Evolutionary conservation across 2,797 vertebrate genomes (phyloP).

Genomic region (Gymnopithys bicolor): DNA sequence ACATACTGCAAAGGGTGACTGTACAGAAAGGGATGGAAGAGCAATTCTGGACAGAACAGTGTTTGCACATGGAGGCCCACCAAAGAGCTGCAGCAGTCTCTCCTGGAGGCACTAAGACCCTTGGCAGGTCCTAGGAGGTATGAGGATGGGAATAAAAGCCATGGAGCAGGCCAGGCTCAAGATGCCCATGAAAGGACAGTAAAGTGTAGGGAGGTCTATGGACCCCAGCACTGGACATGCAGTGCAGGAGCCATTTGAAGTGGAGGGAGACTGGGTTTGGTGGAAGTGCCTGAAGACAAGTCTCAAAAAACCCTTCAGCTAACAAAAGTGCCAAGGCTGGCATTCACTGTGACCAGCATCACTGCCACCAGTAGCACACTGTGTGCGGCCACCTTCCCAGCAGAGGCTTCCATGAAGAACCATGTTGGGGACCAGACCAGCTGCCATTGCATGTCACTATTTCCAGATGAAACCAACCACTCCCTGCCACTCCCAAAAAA

Average conservation of each 20-base stretch:
- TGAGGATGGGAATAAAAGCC: background rate
- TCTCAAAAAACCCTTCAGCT: background rate
- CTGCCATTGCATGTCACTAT: background rate
- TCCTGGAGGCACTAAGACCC: background rate
- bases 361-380: background rate
- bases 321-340: background rate
- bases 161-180: background rate
- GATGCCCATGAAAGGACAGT: background rate
- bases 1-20: rapidly evolving
- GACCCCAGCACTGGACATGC: background rate
- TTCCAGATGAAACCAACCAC: background rate
- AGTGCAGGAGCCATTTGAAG: background rate
- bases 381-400: rapidly evolving
- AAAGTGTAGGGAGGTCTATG: rapidly evolving
- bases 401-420: background rate
- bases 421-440: rapidly evolving
- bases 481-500: background rate
- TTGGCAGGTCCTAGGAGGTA: background rate
- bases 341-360: background rate
- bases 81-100: background rate
- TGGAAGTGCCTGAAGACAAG: background rate
- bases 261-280: background rate
- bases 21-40: background rate
- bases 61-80: background rate
- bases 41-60: background rate